Evolutionary conservation across 2,113 vertebrate species (phyloP).

Genomic region (Opisthocomus hoazin): DNA sequence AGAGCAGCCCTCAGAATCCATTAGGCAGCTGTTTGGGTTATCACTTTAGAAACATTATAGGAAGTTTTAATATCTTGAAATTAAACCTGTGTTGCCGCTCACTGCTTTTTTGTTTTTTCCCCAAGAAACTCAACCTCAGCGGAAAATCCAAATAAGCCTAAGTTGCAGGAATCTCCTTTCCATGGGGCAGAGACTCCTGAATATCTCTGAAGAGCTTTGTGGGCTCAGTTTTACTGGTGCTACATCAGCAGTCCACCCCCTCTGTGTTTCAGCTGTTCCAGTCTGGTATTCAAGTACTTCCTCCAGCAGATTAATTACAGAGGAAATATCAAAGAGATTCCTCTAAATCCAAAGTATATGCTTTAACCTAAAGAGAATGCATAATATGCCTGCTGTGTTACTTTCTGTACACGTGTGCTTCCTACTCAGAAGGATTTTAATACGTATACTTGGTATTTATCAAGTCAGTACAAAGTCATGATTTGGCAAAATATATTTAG

Average conservation of each 20-base stretch:
- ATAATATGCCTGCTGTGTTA: background rate
- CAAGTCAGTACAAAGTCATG: background rate
- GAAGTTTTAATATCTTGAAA: background rate
- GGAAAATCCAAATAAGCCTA: background rate
- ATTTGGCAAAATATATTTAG: background rate
- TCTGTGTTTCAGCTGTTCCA: background rate
- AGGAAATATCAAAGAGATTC: background rate
- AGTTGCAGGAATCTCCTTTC: background rate
- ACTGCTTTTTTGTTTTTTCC: fast-evolving
- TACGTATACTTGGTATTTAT: background rate
- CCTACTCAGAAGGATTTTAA: background rate
- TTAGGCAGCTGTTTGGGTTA: conserved; percentile 8
- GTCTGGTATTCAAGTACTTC: background rate
- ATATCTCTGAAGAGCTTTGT: background rate
- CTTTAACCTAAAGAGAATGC: background rate
- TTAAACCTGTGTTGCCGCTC: background rate
- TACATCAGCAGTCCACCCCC: background rate
- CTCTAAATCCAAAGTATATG: background rate
- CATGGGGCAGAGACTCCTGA: background rate
- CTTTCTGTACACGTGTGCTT: background rate
- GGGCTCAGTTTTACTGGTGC: background rate
- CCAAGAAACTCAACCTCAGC: background rate
- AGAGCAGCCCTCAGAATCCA: background rate
- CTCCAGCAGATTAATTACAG: background rate
- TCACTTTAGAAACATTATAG: background rate